Percentiles rank a stretch among this genome's conserved stretches.
Evolutionary conservation across 2,797 vertebrate genomes (phyloP).

Genomic region (Diceros bicornis): DNA sequence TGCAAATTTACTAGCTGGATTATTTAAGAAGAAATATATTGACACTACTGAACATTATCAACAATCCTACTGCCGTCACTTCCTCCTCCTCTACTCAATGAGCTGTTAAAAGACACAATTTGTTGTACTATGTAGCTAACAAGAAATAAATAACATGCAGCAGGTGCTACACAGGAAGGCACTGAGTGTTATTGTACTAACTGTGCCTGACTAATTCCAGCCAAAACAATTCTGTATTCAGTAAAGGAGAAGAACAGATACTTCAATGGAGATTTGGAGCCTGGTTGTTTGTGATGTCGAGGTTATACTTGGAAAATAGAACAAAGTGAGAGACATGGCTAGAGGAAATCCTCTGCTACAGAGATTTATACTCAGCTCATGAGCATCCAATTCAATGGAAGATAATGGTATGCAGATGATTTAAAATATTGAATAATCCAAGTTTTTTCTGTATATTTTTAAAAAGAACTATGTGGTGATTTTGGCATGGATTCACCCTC

Average conservation of each 20-base stretch:
- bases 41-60: slow-evolving; percentile 70
- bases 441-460: background rate
- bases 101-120: slow-evolving; percentile 87
- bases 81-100: slow-evolving; percentile 82
- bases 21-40: slow-evolving; percentile 73
- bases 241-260: slow-evolving; percentile 76
- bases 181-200: slow-evolving; percentile 85
- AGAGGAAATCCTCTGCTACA: background rate
- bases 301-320: slow-evolving; percentile 57
- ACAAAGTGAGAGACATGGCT: background rate
- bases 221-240: slow-evolving; percentile 83
- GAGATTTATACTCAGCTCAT: background rate
- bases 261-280: slow-evolving; percentile 69
- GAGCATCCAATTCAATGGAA: background rate
- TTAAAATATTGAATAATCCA: background rate
- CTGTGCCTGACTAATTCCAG: slow-evolving; percentile 85
- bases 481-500: background rate
- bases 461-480: background rate
- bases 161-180: slow-evolving; percentile 85
- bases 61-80: slow-evolving; percentile 64
- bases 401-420: background rate
- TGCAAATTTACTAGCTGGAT: slow-evolving; percentile 67
- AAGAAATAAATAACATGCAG: slow-evolving; percentile 86
- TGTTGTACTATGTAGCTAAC: slow-evolving; percentile 84
- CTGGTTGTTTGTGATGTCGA: slow-evolving; percentile 59